These are phyloP conservation scores for Scomber colias DNA, from an alignment of 2,113 vertebrate genomes.

Conservation along the genomic window DNA sequence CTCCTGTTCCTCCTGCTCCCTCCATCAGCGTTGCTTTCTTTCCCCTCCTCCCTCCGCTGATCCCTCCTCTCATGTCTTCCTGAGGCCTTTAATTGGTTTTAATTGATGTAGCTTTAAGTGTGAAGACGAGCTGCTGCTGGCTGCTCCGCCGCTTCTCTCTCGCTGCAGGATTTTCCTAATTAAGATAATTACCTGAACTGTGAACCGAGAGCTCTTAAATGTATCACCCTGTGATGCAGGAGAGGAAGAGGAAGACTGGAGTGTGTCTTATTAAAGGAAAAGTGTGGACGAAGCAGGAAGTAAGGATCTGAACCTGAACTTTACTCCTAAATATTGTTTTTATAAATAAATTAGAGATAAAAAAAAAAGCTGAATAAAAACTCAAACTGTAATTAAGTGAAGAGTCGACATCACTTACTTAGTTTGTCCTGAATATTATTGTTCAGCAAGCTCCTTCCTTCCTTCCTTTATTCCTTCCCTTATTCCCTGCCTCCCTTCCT, in stretches of 20 bases:
- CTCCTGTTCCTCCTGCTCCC: too few species aligned
- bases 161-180: conserved; percentile 53
- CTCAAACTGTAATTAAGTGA: too few species aligned
- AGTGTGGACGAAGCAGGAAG: too few species aligned
- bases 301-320: too few species aligned
- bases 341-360: too few species aligned
- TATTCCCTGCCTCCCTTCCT: too few species aligned
- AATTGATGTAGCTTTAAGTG: conserved; percentile 52
- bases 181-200: conserved; percentile 62
- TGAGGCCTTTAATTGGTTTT: conserved; percentile 54
- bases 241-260: neutral
- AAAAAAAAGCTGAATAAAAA: too few species aligned
- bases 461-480: too few species aligned
- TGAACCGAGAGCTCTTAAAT: conserved; percentile 47
- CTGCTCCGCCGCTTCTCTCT: conserved; percentile 11
- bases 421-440: too few species aligned
- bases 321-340: too few species aligned
- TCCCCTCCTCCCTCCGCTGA: neutral
- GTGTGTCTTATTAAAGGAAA: neutral
- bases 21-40: conserved; percentile 22
- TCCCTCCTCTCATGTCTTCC: conserved; percentile 18
- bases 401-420: too few species aligned
- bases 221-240: conserved; percentile 1
- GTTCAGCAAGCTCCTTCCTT: too few species aligned
- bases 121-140: conserved; percentile 18